A percentile compares a stretch with the other conserved stretches of the same genome.
These are phyloP conservation scores for Astropecten irregularis DNA, from an alignment of 53 echinoderm and acorn worm species.

Conservation along the genomic window DNA sequence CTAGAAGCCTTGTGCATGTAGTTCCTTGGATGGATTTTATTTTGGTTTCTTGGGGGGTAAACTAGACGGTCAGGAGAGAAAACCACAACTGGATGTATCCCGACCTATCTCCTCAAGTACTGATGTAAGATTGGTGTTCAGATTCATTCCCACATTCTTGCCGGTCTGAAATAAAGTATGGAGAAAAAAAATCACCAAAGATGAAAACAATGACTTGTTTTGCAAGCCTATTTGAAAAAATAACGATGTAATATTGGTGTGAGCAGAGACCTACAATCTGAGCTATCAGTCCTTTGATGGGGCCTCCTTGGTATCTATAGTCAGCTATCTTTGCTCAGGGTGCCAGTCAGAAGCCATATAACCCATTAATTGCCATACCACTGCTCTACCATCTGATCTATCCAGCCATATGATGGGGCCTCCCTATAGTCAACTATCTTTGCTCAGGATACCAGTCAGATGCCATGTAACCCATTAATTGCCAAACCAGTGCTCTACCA, in stretches of 20 bases:
- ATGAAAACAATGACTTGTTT: not conserved
- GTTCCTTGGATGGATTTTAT: not conserved
- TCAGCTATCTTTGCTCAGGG: no score
- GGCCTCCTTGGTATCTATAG: no score
- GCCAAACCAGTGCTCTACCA: no score
- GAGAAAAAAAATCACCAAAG: not conserved
- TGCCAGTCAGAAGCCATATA: no score
- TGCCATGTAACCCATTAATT: no score
- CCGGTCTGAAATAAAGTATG: conserved; percentile 72
- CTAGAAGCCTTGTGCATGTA: not conserved
- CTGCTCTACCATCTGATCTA: no score
- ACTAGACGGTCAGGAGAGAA: conserved; percentile 44
- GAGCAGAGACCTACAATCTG: no score
- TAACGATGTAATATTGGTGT: not conserved
- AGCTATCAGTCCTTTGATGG: no score
- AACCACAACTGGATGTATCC: conserved; percentile 24
- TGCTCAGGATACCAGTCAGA: no score
- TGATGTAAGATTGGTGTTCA: conserved; percentile 62
- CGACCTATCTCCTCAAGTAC: conserved; percentile 70
- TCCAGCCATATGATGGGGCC: no score
- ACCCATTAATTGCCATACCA: no score
- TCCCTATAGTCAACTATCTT: no score
- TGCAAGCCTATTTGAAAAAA: not conserved
- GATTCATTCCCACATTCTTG: conserved; percentile 72
- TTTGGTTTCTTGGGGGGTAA: not conserved